phyloP scores from a whole-genome alignment of 1,140 invertebrate species.

The Meteorus sp. region DNA sequence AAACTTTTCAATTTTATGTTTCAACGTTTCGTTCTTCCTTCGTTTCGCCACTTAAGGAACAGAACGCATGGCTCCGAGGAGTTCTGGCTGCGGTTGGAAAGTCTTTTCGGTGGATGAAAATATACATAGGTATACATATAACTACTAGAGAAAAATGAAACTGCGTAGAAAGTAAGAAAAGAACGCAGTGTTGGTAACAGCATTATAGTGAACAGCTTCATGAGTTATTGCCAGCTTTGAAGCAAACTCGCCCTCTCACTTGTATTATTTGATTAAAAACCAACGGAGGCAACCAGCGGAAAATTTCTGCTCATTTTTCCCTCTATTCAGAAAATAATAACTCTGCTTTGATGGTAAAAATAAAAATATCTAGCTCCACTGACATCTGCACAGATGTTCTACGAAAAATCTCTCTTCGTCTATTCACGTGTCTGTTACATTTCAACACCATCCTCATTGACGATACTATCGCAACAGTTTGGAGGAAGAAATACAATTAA shows the following conservation, averaged over 20 bases:
- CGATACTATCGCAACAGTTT: slow-evolving; percentile 27
- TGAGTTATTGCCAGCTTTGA: slow-evolving; percentile 31
- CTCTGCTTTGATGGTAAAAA: no score
- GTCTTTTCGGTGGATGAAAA: no score
- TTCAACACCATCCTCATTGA: slow-evolving; percentile 19
- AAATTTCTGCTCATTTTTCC: neutral
- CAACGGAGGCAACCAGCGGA: neutral
- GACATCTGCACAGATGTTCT: no score
- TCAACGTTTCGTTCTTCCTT: slow-evolving; percentile 38
- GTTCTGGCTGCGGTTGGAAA: no score
- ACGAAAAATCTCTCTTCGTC: no score
- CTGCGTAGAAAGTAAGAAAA: no score
- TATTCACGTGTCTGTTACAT: no score
- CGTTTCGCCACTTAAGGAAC: slow-evolving; percentile 37
- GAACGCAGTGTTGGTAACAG: neutral
- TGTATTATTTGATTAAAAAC: neutral
- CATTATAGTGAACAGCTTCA: slow-evolving; percentile 12
- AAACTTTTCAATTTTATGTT: slow-evolving; percentile 59
- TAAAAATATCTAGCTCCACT: no score
- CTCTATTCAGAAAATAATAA: no score
- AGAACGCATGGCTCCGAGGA: slow-evolving; percentile 2
- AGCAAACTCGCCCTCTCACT: neutral
- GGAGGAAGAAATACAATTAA: slow-evolving; percentile 31
- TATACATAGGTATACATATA: no score
- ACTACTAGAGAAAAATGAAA: no score